Evolutionary conservation across 2,797 vertebrate genomes (phyloP).

Genomic region (Taeniopygia guttata): DNA sequence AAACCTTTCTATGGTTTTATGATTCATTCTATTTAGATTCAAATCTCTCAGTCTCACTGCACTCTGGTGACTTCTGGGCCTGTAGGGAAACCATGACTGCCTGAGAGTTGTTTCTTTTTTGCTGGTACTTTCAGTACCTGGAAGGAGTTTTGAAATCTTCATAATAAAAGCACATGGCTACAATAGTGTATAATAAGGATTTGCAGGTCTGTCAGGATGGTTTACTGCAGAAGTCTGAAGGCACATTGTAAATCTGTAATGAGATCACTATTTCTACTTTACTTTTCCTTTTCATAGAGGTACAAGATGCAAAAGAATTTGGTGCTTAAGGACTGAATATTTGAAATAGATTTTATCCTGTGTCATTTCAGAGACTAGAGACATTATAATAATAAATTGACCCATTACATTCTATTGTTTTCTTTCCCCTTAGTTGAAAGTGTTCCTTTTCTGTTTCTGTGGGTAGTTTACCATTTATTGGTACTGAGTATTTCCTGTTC

Average conservation of each 20-base stretch:
- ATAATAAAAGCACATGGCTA: background rate
- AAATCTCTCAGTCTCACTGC: background rate
- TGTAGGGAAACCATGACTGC: fast-evolving
- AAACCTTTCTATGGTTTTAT: background rate
- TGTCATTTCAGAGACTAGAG: background rate
- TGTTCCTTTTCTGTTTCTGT: background rate
- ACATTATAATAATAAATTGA: background rate
- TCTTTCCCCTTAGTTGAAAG: background rate
- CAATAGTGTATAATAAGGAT: background rate
- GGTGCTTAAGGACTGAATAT: background rate
- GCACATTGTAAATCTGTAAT: background rate
- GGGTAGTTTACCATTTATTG: background rate
- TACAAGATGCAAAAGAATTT: background rate
- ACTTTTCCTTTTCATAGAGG: background rate
- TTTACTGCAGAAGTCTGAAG: background rate
- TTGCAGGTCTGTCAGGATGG: background rate
- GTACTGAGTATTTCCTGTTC: background rate
- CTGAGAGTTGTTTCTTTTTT: background rate
- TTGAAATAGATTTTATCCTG: background rate
- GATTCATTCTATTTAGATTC: background rate
- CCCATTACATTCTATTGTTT: background rate
- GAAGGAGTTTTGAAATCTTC: background rate
- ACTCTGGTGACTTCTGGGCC: background rate
- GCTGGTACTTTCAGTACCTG: background rate
- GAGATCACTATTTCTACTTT: background rate